phyloP scores from a whole-genome alignment of 2,113 vertebrate species.

The Heliornis fulica region DNA sequence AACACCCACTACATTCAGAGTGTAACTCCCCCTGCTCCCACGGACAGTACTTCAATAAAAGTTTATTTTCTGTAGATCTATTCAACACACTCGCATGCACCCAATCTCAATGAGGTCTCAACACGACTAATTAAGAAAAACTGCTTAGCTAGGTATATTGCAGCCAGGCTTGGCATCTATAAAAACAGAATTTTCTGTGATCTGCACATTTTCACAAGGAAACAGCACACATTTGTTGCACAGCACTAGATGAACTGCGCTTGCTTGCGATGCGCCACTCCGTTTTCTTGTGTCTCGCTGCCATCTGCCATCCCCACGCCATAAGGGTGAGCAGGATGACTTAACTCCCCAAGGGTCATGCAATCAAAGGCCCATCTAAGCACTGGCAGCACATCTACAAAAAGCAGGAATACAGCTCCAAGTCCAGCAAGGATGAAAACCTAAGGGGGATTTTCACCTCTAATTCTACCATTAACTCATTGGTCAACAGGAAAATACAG shows the following conservation, averaged over 20 bases:
- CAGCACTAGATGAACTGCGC: not conserved
- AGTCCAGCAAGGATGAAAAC: not conserved
- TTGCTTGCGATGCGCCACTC: not conserved
- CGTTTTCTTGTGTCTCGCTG: not conserved
- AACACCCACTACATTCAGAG: too few relatives aligned
- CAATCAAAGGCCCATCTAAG: not conserved
- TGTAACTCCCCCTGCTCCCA: not conserved
- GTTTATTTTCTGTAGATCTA: not conserved
- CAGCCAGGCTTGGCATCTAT: not conserved
- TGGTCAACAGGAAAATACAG: not conserved
- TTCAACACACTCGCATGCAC: not conserved
- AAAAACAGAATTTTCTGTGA: not conserved
- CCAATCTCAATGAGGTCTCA: not conserved
- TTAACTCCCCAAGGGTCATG: not conserved
- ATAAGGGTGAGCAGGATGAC: not conserved
- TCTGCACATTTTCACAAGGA: not conserved
- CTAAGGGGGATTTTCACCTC: not conserved
- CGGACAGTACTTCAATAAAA: not conserved
- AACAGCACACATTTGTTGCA: not conserved
- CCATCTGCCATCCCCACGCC: conserved; percentile 3
- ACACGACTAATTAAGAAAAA: not conserved
- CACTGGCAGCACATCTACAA: not conserved
- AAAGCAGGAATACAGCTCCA: not conserved
- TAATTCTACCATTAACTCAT: not conserved
- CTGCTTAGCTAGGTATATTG: not conserved